Percentiles rank a stretch among this genome's conserved stretches.
phyloP scores from a whole-genome alignment of 2,797 vertebrate genomes.

The Malacoctenus gilli region DNA sequence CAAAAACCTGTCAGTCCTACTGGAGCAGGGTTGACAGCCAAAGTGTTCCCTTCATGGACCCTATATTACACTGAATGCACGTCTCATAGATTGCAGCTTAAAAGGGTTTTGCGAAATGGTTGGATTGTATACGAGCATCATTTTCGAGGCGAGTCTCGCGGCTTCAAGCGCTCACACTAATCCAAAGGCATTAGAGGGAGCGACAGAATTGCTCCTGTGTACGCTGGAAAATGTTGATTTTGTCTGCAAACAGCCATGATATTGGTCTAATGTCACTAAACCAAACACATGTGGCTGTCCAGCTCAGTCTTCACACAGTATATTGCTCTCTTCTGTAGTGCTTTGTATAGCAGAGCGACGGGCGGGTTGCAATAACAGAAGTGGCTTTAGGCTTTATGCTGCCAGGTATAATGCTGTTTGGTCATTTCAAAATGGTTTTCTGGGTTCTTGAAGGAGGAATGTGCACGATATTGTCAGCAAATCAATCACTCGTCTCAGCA shows the following conservation, averaged over 20 bases:
- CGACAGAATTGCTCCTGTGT: background rate
- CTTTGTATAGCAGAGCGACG: background rate
- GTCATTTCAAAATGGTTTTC: background rate
- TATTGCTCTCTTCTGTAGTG: background rate
- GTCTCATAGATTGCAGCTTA: background rate
- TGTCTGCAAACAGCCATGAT: too few relatives aligned
- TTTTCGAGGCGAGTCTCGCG: slow-evolving; percentile 1
- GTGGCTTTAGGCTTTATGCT: background rate
- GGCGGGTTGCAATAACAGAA: too few relatives aligned
- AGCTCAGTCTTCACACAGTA: background rate
- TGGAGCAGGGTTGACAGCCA: slow-evolving; percentile 2
- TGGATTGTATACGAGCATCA: background rate
- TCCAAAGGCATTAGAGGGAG: background rate
- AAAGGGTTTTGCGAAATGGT: slow-evolving; percentile 11
- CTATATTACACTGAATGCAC: slow-evolving; percentile 1
- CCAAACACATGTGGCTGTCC: background rate
- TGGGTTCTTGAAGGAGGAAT: slow-evolving; percentile 5
- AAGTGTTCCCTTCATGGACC: slow-evolving; percentile 20
- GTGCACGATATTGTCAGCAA: slow-evolving; percentile 9
- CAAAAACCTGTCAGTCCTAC: slow-evolving; percentile 6
- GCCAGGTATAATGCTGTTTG: too few relatives aligned
- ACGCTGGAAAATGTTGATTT: background rate
- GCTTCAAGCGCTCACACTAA: slow-evolving; percentile 1
- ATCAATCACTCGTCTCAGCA: too few relatives aligned
- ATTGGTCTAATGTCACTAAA: too few relatives aligned